Conservation (phyloP, 53 echinoderm and acorn worm genomes). For the Holothuria leucospilota region DNA sequence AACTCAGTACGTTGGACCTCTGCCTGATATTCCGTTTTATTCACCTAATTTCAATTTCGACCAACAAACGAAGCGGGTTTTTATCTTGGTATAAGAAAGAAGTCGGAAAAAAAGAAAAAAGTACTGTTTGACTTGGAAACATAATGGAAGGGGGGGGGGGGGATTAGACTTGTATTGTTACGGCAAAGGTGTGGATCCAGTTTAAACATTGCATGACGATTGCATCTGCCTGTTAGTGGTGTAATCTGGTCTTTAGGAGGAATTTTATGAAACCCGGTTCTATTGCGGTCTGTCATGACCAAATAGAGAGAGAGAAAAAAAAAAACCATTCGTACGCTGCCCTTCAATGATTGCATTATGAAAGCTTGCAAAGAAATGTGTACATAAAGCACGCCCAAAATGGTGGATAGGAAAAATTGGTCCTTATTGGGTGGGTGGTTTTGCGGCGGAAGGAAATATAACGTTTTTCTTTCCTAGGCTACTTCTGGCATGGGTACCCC, state of each 20-base stretch:
- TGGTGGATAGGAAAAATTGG: constrained; percentile 36
- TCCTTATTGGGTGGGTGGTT: constrained; percentile 49
- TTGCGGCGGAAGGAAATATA: constrained; percentile 23
- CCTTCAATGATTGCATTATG: constrained; percentile 38
- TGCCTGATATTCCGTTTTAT: constrained; percentile 19
- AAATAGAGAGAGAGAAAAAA: no score
- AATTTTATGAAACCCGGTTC: constrained; percentile 30
- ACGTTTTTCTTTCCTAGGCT: constrained; percentile 32
- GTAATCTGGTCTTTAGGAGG: constrained; percentile 38
- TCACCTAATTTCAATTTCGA: constrained; percentile 7
- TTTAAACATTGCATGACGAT: constrained; percentile 67
- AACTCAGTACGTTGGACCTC: constrained; percentile 25
- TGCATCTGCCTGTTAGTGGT: constrained; percentile 62
- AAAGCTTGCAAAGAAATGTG: background rate
- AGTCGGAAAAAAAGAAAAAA: background rate
- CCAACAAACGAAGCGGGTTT: constrained; percentile 34
- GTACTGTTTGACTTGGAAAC: constrained; percentile 43
- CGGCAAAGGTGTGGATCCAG: constrained; percentile 62
- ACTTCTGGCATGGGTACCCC: constrained; percentile 44
- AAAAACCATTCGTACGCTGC: constrained; percentile 46
- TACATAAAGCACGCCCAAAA: constrained; percentile 54
- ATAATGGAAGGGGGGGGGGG: no score
- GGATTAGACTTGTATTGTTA: no score
- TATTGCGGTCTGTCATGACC: constrained; percentile 29
- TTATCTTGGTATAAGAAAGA: constrained; percentile 40